A percentile compares a stretch with the other conserved stretches of the same genome.
Evolutionary conservation across 92 coral and sea anemone species (phyloP).

Genomic region (Chrysogorgia sp.): DNA sequence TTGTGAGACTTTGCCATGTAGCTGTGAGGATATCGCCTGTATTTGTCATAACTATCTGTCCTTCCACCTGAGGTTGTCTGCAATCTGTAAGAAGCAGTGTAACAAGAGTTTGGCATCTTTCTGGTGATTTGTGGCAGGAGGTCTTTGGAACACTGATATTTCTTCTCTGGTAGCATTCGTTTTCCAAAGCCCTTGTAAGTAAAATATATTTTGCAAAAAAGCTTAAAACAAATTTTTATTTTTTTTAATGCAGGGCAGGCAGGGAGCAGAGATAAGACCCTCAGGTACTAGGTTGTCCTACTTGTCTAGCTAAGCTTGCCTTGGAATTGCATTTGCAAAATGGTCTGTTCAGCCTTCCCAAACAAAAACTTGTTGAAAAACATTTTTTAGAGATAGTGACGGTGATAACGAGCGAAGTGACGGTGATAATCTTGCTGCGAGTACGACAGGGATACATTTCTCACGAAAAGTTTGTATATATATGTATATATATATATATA

Average conservation of each 20-base stretch:
- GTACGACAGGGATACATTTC: no score
- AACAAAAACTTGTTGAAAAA: no score
- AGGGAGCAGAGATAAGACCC: no score
- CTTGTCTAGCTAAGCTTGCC: no score
- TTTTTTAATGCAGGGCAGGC: neutral
- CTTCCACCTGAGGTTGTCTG: conserved; percentile 55
- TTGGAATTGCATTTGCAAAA: no score
- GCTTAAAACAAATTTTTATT: neutral
- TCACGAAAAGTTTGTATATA: no score
- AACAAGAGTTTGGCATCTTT: conserved; percentile 68
- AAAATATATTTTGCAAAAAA: neutral
- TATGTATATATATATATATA: no score
- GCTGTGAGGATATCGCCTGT: conserved; percentile 75
- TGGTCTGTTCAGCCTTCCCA: no score
- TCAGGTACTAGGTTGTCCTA: no score
- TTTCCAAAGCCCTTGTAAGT: conserved; percentile 80
- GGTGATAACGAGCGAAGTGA: no score
- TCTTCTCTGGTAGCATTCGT: conserved; percentile 67
- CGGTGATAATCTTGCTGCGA: no score
- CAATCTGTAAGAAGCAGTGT: conserved; percentile 67
- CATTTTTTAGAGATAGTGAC: no score
- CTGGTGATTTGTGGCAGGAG: conserved; percentile 70
- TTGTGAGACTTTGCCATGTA: conserved; percentile 71
- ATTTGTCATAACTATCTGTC: neutral
- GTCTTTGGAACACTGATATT: conserved; percentile 84